These are phyloP conservation scores for Pectinophora gossypiella DNA, from an alignment of 1,140 invertebrate species.

Conservation along the genomic window DNA sequence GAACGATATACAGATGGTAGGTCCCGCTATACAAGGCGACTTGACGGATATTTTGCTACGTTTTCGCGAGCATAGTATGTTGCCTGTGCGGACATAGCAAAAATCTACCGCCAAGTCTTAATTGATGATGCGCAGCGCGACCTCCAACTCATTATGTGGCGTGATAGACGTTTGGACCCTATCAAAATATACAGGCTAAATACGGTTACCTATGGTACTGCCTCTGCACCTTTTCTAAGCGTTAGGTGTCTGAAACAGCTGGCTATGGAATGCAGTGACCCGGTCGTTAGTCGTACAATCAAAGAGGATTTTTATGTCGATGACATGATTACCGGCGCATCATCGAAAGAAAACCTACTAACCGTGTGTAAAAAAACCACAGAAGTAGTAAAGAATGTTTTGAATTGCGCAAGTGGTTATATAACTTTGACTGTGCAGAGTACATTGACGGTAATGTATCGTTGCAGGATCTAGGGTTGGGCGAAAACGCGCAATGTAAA, in stretches of 20 bases:
- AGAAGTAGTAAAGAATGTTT: background rate
- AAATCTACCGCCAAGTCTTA: conserved; percentile 55
- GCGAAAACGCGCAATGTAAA: conserved; percentile 1
- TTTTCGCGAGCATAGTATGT: conserved; percentile 37
- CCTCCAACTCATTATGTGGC: conserved; percentile 53
- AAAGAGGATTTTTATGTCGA: conserved; percentile 5
- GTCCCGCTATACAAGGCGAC: conserved; percentile 35
- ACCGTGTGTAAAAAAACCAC: background rate
- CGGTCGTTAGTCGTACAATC: background rate
- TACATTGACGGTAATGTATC: no score
- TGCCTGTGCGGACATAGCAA: conserved; percentile 47
- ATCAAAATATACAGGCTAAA: conserved; percentile 17
- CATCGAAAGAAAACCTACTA: background rate
- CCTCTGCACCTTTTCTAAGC: conserved; percentile 38
- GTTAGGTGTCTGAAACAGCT: conserved; percentile 37
- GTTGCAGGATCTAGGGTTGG: background rate
- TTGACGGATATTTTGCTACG: conserved; percentile 32
- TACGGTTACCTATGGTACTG: conserved; percentile 35
- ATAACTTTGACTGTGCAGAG: background rate
- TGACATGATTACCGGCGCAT: background rate
- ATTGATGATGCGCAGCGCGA: conserved; percentile 30
- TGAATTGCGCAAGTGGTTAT: conserved; percentile 4
- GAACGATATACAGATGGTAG: conserved; percentile 29
- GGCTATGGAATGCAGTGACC: conserved; percentile 18
- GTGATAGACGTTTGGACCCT: conserved; percentile 14